Base-by-base conservation (phyloP, 2,888 invertebrate genomes). In the Pogonocherus hispidulus region DNA sequence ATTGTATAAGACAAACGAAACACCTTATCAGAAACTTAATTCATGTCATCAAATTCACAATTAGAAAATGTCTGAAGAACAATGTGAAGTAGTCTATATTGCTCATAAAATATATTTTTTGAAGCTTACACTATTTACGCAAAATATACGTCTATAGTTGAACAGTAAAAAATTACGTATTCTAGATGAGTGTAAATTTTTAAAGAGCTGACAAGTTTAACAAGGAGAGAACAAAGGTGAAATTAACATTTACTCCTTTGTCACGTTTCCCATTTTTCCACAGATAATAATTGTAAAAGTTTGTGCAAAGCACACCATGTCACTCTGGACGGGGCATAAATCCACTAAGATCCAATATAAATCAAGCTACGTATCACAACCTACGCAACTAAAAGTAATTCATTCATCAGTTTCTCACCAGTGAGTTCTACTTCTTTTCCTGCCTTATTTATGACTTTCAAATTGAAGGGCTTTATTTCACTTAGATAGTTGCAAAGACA, bases 391-490 rank as follows among this genome's bases (percentile, higher is more conserved):
- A 27, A 46, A 44, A 27, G 46, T 57, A 57, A 57, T 46, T 57
- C 46, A 46, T 57, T 57, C 46, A 57, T 57, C 57, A 37, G 35
- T 55, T 55, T 55, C 41, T 19, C 37, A 46, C 9, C 57, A 23
- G 46, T 11, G 57, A 57, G 16, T 22, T 56, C 41, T 20, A 41
- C 41, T 56, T 41, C 22, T 1, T 14, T 20, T n/a, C n/a, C n/a
- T n/a, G n/a, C 37, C 27, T 57, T 57, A 57, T 57, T 57, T 57
- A 57, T 18, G 57, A 44, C 46, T 23, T 46, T 44, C 44, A 56
- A 56, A 37, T 5, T 35, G 32, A n/a, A 41, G 5, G 14, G 41
- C 41, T 27, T 56, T 41, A 27, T 54, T 54, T 54, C n/a, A n/a
- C n/a, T n/a, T n/a, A n/a, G n/a, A n/a, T n/a, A n/a, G n/a, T n/a